Base-by-base conservation (phyloP, 2,113 vertebrate genomes). In the Arothron firmamentum region DNA sequence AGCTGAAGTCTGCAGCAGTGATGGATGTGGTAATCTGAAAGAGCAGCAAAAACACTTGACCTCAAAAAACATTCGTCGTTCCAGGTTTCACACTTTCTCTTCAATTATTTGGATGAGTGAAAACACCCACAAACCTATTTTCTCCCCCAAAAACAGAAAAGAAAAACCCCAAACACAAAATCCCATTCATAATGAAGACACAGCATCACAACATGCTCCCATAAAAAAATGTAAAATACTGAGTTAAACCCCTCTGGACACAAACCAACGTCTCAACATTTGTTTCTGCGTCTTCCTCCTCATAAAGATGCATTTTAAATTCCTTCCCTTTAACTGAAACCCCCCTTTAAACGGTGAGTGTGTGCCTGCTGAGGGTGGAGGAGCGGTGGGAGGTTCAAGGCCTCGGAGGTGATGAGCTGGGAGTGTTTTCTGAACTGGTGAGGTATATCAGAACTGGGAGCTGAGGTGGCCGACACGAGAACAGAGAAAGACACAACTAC, bases 301-400 rank as follows among this genome's bases (percentile, higher is more conserved):
- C 9, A 9, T 38, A 10, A 38, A 38, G 12, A 38, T 38, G 34
- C 8, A 12, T 38, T 38, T 38, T 38, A 38, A 38, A 38, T 38
- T 12, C 8, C 1, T 38, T 38, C 12, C 25, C 28, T 42, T 20
- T 2, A 11, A 42, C 50, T 28, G 49, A 50, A 74, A 47, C 34
- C 2, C 12, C 31, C 43, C 50, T 20, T 19, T 55, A 17, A 62
- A 52, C 6, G 43, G 54, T 23, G 52, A 10, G 48, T 11, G 69
- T 57, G 62, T 48, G 21, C 47, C 47, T 61, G 69, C 69, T 62
- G 21, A 25, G 67, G 52, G 15, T 43, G 62, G 48, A 49, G 20
- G 67, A 54, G 51, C 64, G 42, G 60, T 3, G 14, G 51, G 78
- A 83, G 79, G 79, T 77, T 69, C 67, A 84, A 87, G 84, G 86